Evolutionary conservation across 2,113 vertebrate species (phyloP), one percentile per base, ranked within the genome.

Genomic region (Passer montanus): DNA sequence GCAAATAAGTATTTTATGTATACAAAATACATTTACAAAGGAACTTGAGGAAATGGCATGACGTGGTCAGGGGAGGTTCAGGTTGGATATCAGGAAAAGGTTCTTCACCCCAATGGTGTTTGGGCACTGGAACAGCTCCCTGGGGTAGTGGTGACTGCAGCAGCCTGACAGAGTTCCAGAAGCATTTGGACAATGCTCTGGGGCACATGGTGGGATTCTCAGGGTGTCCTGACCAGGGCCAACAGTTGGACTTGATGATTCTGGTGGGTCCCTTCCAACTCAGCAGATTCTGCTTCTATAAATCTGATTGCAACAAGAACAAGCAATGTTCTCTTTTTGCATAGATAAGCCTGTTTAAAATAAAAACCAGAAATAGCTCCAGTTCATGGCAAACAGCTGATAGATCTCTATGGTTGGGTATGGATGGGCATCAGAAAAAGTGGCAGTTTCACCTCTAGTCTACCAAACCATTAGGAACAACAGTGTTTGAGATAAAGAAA

Each of bases 31-130:
- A 1, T 10, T 9, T 17, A 20, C 2, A 56, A 69, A n/a, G 28
- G 41, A 70, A 17, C 41, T 63, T 9, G 13, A 47, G 56, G 64
- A 70, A 79, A 70, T 30, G 24, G n/a, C 64, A n/a, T 9, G 5
- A 20, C 5, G 4, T 12, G 30, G 15, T 21, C 26, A 18, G 47
- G 39, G 39, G 5, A 47, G 2, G 39, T 39, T 46, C 14, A 30
- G 39, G 39, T 4, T 69, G 55, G 24, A 1, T 39, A 16, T 20
- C 2, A 53, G 39, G 47, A 30, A 53, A 46, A 62, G n/a, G 7
- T n/a, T 70, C 39, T 11, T 39, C 15, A 33, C 19, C 15, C 28
- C 0, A 2, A 55, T 23, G 13, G 13, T 39, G 39, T 0, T 0
- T 53, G 74, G 41, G 28, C 19, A 63, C 10, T 39, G 28, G 15